Conservation (phyloP, 2,888 invertebrate species). For the Nephrotoma guestfalica region DNA sequence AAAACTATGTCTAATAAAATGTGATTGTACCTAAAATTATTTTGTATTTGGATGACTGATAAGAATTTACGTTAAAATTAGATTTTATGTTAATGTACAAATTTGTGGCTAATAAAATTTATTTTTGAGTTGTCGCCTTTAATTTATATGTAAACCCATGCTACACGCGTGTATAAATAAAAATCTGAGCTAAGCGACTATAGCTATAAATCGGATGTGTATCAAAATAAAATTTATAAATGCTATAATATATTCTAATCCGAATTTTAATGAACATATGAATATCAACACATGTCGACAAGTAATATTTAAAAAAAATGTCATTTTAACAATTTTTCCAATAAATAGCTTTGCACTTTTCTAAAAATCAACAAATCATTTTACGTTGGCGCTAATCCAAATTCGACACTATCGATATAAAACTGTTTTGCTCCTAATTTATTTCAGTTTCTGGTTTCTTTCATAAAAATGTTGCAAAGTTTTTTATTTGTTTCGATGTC, state of each 20-base stretch:
- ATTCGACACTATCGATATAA: not conserved
- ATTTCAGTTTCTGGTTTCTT: not conserved
- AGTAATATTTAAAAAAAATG: too few relatives aligned
- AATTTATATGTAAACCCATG: not conserved
- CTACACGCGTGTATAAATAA: not conserved
- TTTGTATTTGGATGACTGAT: not conserved
- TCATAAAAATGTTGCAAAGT: not conserved
- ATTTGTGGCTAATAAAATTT: not conserved
- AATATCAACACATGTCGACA: not conserved
- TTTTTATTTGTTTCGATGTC: not conserved
- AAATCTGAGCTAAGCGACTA: not conserved
- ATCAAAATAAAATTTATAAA: not conserved
- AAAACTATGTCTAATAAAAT: not conserved
- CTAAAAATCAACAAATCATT: not conserved
- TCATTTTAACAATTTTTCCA: too few relatives aligned
- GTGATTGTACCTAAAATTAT: not conserved
- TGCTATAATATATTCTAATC: not conserved
- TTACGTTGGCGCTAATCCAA: not conserved
- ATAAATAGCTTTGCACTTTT: too few relatives aligned
- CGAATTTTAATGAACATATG: not conserved
- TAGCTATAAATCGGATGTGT: not conserved
- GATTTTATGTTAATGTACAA: not conserved
- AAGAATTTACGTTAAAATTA: not conserved
- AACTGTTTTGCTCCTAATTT: not conserved
- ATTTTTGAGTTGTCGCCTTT: not conserved